A percentile compares a stretch with the other conserved stretches of the same genome.
These are phyloP conservation scores for Sisyra nigra DNA, from an alignment of 2,888 invertebrate species.

Conservation along the genomic window DNA sequence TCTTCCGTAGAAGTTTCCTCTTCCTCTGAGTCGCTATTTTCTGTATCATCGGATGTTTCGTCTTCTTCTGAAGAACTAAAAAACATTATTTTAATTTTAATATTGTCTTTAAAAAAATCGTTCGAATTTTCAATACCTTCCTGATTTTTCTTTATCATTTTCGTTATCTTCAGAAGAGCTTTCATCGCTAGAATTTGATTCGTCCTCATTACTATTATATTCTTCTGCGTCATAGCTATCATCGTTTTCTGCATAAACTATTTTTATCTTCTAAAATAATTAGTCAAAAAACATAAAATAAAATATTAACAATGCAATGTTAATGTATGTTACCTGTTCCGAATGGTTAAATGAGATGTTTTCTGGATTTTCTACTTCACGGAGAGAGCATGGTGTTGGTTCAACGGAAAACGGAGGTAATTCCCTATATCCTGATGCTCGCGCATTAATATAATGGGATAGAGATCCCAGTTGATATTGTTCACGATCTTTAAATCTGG, in stretches of 20 bases:
- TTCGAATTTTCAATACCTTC: background rate
- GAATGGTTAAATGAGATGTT: too few species aligned
- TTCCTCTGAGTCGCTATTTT: slow-evolving; percentile 16
- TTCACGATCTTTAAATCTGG: slow-evolving; percentile 69
- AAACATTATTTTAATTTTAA: background rate
- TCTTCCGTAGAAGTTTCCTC: slow-evolving; percentile 12
- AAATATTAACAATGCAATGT: too few species aligned
- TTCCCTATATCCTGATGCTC: slow-evolving; percentile 77
- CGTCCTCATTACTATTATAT: slow-evolving; percentile 18
- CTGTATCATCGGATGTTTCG: slow-evolving; percentile 16
- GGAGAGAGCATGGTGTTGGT: slow-evolving; percentile 55
- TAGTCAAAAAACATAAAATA: too few species aligned
- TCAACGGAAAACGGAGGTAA: slow-evolving; percentile 68
- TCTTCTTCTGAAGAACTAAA: slow-evolving; percentile 10
- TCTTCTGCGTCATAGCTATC: slow-evolving; percentile 16
- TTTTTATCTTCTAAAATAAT: slow-evolving; percentile 34
- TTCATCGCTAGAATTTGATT: slow-evolving; percentile 16
- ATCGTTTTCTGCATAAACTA: slow-evolving; percentile 44
- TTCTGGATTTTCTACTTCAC: slow-evolving; percentile 45
- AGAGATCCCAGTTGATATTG: slow-evolving; percentile 87
- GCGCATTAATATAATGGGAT: slow-evolving; percentile 81
- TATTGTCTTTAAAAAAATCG: too few species aligned
- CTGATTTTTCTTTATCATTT: slow-evolving; percentile 14
- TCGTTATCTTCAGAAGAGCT: slow-evolving; percentile 16
- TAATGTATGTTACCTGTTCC: too few species aligned